Conservation (phyloP, 1,140 invertebrate species). For the Phymorhynchus buccinoides region DNA sequence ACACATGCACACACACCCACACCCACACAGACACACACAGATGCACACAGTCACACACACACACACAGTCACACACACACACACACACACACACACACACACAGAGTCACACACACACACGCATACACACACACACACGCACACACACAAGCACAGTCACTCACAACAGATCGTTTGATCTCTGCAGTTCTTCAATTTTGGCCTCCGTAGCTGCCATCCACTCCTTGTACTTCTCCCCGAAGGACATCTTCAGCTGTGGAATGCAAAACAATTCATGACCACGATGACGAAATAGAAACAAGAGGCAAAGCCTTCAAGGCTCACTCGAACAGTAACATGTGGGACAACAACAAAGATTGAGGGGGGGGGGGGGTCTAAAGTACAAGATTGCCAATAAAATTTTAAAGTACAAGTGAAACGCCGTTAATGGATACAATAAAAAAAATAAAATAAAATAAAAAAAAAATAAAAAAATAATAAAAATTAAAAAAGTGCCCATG, state of each 20-base stretch:
- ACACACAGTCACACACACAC: neutral
- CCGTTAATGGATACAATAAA: too few species aligned
- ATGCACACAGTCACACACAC: neutral
- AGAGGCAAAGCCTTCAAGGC: too few species aligned
- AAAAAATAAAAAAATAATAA: too few species aligned
- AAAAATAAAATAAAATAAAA: too few species aligned
- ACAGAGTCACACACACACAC: neutral
- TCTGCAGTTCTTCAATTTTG: slow-evolving; percentile 58
- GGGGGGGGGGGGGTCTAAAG: too few species aligned
- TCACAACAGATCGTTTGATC: slow-evolving; percentile 55
- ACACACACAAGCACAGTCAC: slow-evolving; percentile 5
- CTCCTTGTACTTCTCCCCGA: slow-evolving; percentile 56
- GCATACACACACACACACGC: neutral
- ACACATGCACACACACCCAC: neutral
- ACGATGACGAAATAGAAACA: too few species aligned
- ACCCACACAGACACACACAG: neutral
- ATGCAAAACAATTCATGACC: too few species aligned
- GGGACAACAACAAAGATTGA: too few species aligned
- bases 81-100: neutral
- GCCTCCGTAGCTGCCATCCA: slow-evolving; percentile 60
- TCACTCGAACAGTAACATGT: too few species aligned
- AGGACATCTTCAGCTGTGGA: slow-evolving; percentile 53
- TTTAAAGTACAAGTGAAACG: too few species aligned
- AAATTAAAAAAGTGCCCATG: too few species aligned
- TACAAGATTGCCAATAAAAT: too few species aligned